Evolutionary conservation across 1,140 invertebrate genomes (phyloP).

Genomic region (Saccostrea cuccullata): DNA sequence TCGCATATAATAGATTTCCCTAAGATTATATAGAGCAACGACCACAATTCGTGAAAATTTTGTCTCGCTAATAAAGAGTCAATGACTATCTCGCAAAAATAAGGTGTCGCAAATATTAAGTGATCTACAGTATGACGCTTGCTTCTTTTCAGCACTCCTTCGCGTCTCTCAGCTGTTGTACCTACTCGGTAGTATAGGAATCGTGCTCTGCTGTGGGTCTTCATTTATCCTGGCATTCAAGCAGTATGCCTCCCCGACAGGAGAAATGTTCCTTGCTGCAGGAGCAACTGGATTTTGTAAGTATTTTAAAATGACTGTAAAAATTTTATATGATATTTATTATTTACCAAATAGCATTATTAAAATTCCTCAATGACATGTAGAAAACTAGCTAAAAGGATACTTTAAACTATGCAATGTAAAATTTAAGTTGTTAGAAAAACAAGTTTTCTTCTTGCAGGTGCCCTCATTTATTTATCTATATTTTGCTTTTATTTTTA

Average conservation of each 20-base stretch:
- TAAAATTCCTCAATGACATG: too few species aligned
- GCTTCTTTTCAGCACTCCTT: constrained; percentile 33
- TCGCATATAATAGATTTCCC: too few species aligned
- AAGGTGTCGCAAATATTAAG: too few species aligned
- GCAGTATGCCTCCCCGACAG: constrained; percentile 41
- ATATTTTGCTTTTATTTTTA: constrained; percentile 17
- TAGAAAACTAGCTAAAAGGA: too few species aligned
- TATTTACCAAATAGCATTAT: too few species aligned
- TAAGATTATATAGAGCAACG: too few species aligned
- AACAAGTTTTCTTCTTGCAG: neutral
- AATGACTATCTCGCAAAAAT: too few species aligned
- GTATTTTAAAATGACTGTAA: neutral
- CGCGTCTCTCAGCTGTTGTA: constrained; percentile 40
- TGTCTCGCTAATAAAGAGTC: too few species aligned
- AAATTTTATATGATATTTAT: too few species aligned
- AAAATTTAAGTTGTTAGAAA: neutral
- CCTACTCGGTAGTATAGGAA: constrained; percentile 38
- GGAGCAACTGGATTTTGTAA: constrained; percentile 42
- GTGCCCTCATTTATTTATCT: neutral
- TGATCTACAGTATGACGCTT: too few species aligned
- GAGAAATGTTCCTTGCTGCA: constrained; percentile 43
- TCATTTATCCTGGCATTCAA: constrained; percentile 37
- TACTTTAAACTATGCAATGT: neutral
- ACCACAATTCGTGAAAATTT: too few species aligned
- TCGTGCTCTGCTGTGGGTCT: constrained; percentile 35